Evolutionary conservation across 2,888 invertebrate genomes (phyloP), one percentile per base, ranked within the genome.

Genomic region (Drosophila monieri): DNA sequence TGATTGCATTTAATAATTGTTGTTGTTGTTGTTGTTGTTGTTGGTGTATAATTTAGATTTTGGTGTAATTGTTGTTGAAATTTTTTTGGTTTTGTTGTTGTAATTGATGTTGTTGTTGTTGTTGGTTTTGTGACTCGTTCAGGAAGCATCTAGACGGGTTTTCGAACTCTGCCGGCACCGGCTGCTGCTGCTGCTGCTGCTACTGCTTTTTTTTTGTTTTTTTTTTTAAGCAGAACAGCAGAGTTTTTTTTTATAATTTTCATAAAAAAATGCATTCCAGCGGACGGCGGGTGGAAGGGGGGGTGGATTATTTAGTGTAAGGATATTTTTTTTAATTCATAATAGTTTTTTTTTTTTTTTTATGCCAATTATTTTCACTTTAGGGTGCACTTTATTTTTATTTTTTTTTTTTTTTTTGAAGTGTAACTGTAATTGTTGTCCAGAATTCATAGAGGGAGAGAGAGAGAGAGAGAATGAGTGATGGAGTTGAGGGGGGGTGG

Each of bases 141-240:
- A 48, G 43, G 64, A 60, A 61, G 46, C 64, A 70, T 66, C 67
- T 66, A 56, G 67, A 56, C 64, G 30, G 43, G 21, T 18, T 43
- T 12, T 43, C 21, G 39, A 10, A 30, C 1, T 43, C 43, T 43
- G 10, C 39, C 4, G 39, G 9, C 15, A 5, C 39, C 4, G 2
- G 21, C 21, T 23, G 21, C 21, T 0, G 21, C 4, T 23, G 21
- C 21, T 23, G 21, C 21, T 23, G 21, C 21, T 23, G 21, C 21
- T 23, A 15, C 39, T 39, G 0, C 14, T 39, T 1, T 1, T 32
- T n/a, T 32, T 5, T 32, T 32, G 12, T 32, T 1, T 4, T 3
- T 32, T 1, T 32, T 32, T 32, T 32, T 32, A 6, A n/a, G 32
- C 32, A 32, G 32, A n/a, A 35, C n/a, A 14, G 35, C 35, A 35